A percentile compares a stretch with the other conserved stretches of the same genome.
Evolutionary conservation across 1,140 invertebrate genomes (phyloP).

Genomic region (Drosophila suzukii): DNA sequence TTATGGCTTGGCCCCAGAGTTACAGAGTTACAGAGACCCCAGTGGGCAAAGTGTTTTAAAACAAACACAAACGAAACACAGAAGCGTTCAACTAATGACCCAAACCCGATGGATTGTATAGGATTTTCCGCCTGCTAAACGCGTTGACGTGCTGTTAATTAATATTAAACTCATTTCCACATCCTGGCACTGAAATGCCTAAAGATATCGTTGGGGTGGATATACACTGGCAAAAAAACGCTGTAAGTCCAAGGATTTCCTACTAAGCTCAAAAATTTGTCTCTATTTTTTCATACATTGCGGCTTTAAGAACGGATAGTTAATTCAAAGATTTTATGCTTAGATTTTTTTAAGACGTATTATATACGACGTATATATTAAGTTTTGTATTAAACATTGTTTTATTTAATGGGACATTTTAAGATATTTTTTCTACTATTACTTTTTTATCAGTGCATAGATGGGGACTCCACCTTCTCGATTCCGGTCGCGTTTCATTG

Average conservation of each 20-base stretch:
- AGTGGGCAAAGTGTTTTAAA: constrained; percentile 45
- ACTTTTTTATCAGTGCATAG: too few relatives aligned
- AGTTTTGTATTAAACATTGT: too few relatives aligned
- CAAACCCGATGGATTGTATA: neutral
- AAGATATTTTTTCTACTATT: too few relatives aligned
- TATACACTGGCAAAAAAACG: too few relatives aligned
- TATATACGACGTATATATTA: too few relatives aligned
- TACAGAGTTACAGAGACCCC: neutral
- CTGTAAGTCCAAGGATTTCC: too few relatives aligned
- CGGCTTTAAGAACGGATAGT: too few relatives aligned
- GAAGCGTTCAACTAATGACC: constrained; percentile 33
- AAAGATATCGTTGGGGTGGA: constrained; percentile 31
- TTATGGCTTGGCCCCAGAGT: constrained; percentile 18
- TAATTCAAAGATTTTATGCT: too few relatives aligned
- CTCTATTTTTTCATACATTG: too few relatives aligned
- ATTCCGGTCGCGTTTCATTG: constrained; percentile 72
- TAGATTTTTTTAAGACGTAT: too few relatives aligned
- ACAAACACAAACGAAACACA: constrained; percentile 12
- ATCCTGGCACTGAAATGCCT: constrained; percentile 69
- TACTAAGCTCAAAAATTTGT: too few relatives aligned
- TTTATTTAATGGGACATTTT: too few relatives aligned
- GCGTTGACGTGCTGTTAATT: constrained; percentile 69
- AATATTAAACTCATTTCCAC: constrained; percentile 77
- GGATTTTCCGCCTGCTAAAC: constrained; percentile 14
- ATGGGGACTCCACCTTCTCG: constrained; percentile 12